phyloP scores from a whole-genome alignment of 2,113 vertebrate genomes.

The Arenaria interpres region DNA sequence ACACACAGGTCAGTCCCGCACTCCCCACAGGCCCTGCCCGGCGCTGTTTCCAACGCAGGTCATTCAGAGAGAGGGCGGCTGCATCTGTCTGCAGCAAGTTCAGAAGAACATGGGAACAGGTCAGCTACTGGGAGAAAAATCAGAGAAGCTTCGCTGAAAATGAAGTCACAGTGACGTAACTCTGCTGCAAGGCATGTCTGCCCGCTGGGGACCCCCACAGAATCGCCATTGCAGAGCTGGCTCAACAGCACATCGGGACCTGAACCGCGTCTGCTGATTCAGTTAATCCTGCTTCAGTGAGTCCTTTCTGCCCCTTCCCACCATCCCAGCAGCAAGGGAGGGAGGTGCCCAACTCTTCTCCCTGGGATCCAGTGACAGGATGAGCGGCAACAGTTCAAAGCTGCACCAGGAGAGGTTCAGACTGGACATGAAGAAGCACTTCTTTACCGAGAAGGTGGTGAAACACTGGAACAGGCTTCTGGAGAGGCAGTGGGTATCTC shows the following conservation, averaged over 20 bases:
- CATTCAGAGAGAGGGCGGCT: not conserved
- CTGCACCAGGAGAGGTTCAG: not conserved
- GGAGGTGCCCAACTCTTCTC: not conserved
- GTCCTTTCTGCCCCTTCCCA: not conserved
- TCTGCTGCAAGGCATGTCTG: not conserved
- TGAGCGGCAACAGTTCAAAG: not conserved
- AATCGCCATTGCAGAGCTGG: not conserved
- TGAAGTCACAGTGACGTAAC: not conserved
- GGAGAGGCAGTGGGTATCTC: not conserved
- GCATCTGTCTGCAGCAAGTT: too few relatives aligned
- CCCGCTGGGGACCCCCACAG: not conserved
- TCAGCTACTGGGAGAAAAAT: not conserved
- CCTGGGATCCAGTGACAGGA: too few relatives aligned
- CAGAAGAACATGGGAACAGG: not conserved
- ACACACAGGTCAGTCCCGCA: too few relatives aligned
- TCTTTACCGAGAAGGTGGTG: not conserved
- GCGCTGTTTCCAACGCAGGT: not conserved
- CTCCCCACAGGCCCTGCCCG: not conserved
- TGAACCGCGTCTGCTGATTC: accelerated
- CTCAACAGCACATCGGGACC: not conserved
- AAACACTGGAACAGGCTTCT: not conserved
- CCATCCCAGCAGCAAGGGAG: not conserved
- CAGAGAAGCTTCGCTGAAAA: not conserved
- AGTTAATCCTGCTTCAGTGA: not conserved
- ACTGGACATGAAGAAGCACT: not conserved